Base-by-base conservation (phyloP, 2,888 invertebrate genomes). In the Bellardia pandia region DNA sequence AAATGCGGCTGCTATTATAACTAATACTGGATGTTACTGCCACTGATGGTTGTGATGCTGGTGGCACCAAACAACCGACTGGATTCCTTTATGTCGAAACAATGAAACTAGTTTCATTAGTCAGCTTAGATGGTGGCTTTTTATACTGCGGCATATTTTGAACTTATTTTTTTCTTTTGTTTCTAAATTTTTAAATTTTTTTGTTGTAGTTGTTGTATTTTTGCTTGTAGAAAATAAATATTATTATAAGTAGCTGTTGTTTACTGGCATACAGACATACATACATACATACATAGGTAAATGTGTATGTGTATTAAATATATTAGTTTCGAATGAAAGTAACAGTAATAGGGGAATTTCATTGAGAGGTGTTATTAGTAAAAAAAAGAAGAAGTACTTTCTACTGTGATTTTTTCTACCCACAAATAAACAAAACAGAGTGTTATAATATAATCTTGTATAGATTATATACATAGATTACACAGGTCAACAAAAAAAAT, bases 71-170 rank as follows among this genome's bases (percentile, higher is more conserved):
- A 45, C 80, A 62, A 71, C 85, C 51, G 48, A 37, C 14, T 75
- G 56, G 14, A 45, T 71, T 75, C 68, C 13, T 40, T 76, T 79
- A 60, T 64, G 37, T 51, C 23, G 53, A 66, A 76, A 80, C 75
- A 80, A 62, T 71, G 75, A 75, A 69, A 76, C 45, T 85, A 71
- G 30, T 80, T 85, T 68, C 79, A 85, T 75, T 80, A 62, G 69
- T 33, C 69, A 80, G 71, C 79, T 66, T 75, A 72, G 75, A 79
- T 80, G 76, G 42, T 64, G 72, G 71, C 51, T 58, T 76, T 86
- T 71, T 75, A 85, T 85, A 85, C 69, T 85, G 85, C 85, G 85
- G 74, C 56, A 85, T 60, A 69, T 76, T 83, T 45, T 40, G 11
- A 68, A 79, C 45, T 62, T 60, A 14, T 16, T 81, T 62, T 62